These are phyloP conservation scores for Drymodes brunneopygia DNA, from an alignment of 2,113 vertebrate genomes.

Conservation along the genomic window DNA sequence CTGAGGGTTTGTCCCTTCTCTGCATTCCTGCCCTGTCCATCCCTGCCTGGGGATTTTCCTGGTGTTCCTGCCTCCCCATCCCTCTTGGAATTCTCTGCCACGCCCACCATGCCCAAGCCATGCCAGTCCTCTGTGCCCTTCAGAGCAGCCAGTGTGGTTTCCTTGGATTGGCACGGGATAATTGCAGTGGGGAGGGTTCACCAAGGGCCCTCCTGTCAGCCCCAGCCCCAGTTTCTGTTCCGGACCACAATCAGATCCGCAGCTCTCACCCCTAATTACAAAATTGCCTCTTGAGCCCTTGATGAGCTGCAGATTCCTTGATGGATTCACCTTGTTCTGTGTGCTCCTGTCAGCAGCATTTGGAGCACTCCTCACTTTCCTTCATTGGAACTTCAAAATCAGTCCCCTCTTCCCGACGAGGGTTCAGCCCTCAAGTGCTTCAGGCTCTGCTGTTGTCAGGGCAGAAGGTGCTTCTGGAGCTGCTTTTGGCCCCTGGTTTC, in stretches of 20 bases:
- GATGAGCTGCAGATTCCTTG: not conserved
- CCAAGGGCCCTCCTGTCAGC: not conserved
- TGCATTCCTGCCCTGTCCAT: not conserved
- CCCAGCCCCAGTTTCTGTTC: not conserved
- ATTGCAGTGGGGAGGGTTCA: not conserved
- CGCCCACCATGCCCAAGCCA: not conserved
- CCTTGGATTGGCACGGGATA: accelerated
- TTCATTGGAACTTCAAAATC: not conserved
- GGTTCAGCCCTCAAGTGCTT: not conserved
- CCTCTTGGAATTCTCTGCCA: not conserved
- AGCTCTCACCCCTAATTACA: not conserved
- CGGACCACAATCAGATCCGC: not conserved
- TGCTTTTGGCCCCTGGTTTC: not conserved
- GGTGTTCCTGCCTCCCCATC: not conserved
- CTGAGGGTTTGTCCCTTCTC: not conserved
- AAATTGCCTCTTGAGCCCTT: conserved; percentile 33
- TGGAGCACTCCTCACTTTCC: not conserved
- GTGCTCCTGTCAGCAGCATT: not conserved
- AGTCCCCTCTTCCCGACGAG: not conserved
- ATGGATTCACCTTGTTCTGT: not conserved
- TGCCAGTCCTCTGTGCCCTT: not conserved
- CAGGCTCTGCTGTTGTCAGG: not conserved
- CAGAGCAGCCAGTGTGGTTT: not conserved
- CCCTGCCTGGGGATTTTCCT: not conserved
- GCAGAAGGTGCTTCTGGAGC: not conserved